Conservation (phyloP, 2,888 invertebrate species). For the Tetanocera ferruginea region DNA sequence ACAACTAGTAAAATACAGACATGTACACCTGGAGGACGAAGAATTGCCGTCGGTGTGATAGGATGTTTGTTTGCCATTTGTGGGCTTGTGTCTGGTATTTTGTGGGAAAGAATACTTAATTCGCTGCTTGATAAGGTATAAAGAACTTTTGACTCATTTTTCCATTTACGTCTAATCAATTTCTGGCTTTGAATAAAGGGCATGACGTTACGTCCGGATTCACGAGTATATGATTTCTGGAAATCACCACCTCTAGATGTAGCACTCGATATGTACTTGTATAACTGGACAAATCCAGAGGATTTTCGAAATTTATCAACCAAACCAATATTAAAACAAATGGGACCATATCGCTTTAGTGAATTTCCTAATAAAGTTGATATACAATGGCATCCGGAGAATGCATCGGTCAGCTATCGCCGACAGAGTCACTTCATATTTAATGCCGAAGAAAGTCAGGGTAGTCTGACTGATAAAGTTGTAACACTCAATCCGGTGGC, state of each 20-base stretch:
- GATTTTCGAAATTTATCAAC: conserved; percentile 71
- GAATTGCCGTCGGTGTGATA: not conserved
- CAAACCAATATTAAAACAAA: conserved; percentile 72
- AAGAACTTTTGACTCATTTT: not conserved
- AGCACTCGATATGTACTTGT: conserved; percentile 77
- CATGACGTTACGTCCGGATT: conserved; percentile 74
- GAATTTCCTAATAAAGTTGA: conserved; percentile 79
- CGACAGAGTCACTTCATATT: conserved; percentile 79
- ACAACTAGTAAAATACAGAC: not conserved
- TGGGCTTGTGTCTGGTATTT: conserved; percentile 8
- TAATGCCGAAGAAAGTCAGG: conserved; percentile 50
- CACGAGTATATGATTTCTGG: conserved; percentile 73
- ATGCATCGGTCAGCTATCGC: conserved; percentile 80
- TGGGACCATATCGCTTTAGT: conserved; percentile 76
- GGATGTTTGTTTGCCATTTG: not conserved
- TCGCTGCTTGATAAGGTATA: conserved; percentile 11
- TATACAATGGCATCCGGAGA: conserved; percentile 78
- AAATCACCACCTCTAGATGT: conserved; percentile 75
- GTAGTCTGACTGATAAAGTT: conserved; percentile 52
- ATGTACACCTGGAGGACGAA: not conserved
- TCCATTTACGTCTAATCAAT: too few relatives aligned
- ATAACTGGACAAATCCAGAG: conserved; percentile 84
- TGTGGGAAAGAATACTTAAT: conserved; percentile 8
- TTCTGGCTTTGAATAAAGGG: conserved; percentile 36
- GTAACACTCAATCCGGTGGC: conserved; percentile 55